A percentile compares a stretch with the other conserved stretches of the same genome.
Conservation (phyloP, 2,797 vertebrate genomes). For the Decapterus maruadsi region DNA sequence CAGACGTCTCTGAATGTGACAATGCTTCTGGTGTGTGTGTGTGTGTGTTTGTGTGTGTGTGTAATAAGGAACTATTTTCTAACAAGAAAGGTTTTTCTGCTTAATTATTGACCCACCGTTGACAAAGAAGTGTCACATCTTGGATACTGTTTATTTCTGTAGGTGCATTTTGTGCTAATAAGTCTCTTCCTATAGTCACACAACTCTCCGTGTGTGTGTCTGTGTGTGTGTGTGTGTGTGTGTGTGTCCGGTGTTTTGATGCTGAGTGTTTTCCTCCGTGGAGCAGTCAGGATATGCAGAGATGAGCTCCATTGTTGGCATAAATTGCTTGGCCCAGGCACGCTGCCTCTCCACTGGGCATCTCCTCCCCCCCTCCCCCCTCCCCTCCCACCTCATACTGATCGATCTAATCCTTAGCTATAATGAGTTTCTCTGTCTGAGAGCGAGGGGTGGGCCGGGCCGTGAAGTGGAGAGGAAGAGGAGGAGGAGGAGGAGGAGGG, state of each 20-base stretch:
- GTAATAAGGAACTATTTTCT: constrained; percentile 2
- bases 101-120: constrained; percentile 1
- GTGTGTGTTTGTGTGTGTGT: background rate
- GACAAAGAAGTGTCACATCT: constrained; percentile 10
- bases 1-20: constrained; percentile 14
- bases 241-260: constrained; percentile 26
- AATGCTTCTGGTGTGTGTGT: background rate
- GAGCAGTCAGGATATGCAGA: constrained; percentile 69
- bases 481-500: constrained; percentile 37
- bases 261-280: constrained; percentile 62
- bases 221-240: constrained; percentile 16
- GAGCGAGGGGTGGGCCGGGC: constrained; percentile 56
- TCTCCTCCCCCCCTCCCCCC: constrained; percentile 45
- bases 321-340: constrained; percentile 78
- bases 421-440: constrained; percentile 84
- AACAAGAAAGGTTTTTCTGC: background rate
- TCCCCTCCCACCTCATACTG: constrained; percentile 59
- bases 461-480: constrained; percentile 56
- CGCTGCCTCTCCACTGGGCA: constrained; percentile 73
- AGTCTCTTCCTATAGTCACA: background rate
- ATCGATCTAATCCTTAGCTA: constrained; percentile 83
- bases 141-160: background rate
- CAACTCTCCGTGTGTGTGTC: constrained; percentile 12
- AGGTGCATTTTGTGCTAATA: background rate
- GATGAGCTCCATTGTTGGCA: constrained; percentile 81